Percentiles rank a stretch among this genome's conserved stretches.
Conservation (phyloP, 2,797 vertebrate genomes). For the Oreochromis grahami region DNA sequence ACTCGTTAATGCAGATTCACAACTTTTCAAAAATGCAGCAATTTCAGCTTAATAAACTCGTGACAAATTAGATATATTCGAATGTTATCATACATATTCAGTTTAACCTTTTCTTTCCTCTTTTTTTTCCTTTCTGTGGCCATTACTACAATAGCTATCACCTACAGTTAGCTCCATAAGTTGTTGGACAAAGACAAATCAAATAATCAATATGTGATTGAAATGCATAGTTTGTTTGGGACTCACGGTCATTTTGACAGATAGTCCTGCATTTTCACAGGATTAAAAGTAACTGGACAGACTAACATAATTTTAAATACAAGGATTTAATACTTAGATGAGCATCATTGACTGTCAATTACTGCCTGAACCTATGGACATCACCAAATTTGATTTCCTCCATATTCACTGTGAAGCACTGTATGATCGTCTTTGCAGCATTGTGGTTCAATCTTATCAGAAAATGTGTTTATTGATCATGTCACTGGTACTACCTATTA, state of each 20-base stretch:
- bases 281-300: not conserved
- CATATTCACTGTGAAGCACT: not conserved
- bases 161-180: not conserved
- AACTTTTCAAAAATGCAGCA: not conserved
- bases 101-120: not conserved
- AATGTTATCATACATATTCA: not conserved
- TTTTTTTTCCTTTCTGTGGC: not conserved
- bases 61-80: not conserved
- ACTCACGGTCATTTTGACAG: not conserved
- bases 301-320: not conserved
- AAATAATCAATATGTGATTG: not conserved
- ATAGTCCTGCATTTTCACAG: not conserved
- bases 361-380: not conserved
- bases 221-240: not conserved
- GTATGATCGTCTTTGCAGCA: fast-evolving
- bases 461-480: too few species aligned
- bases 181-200: not conserved
- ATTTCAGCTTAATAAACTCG: not conserved
- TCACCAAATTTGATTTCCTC: not conserved
- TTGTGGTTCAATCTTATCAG: not conserved
- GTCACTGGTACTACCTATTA: not conserved
- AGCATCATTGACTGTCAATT: not conserved
- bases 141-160: not conserved
- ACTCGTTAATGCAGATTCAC: not conserved
- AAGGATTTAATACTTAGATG: not conserved